These are phyloP conservation scores for Coelopa pilipes DNA, from an alignment of 2,888 invertebrate species.

Conservation along the genomic window DNA sequence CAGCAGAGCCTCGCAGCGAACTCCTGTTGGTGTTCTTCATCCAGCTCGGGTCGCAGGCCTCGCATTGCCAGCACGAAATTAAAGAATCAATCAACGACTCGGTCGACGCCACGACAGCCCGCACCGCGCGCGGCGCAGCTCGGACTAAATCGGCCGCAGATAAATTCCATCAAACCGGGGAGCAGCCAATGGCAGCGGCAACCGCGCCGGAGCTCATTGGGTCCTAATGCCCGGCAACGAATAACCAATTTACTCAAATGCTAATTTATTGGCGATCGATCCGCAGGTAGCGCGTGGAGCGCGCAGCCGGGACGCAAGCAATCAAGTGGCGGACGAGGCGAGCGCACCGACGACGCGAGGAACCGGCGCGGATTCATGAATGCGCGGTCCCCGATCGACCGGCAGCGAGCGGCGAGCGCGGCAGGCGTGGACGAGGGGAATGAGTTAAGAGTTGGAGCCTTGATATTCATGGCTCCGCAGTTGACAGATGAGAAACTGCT, in stretches of 20 bases:
- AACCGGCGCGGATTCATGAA: conserved; percentile 51
- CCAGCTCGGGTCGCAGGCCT: conserved; percentile 5
- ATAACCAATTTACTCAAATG: conserved; percentile 66
- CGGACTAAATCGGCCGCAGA: conserved; percentile 11
- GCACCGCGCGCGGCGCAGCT: not conserved
- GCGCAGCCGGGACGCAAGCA: conserved; percentile 49
- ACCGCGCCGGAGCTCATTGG: conserved; percentile 52
- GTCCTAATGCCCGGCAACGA: conserved; percentile 64
- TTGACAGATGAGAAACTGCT: conserved; percentile 64
- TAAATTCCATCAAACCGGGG: conserved; percentile 7
- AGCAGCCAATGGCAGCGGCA: conserved; percentile 25
- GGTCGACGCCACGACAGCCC: not conserved
- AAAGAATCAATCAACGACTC: conserved; percentile 30
- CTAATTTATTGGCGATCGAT: conserved; percentile 65
- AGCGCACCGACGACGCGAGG: conserved; percentile 33
- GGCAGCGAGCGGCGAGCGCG: not conserved
- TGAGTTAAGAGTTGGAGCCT: conserved; percentile 20
- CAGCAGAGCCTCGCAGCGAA: no score
- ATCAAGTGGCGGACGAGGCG: conserved; percentile 48
- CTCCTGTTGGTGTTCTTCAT: not conserved
- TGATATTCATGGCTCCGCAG: conserved; percentile 38
- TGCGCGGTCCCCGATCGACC: conserved; percentile 34
- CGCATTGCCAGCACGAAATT: conserved; percentile 3
- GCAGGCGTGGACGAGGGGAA: not conserved
- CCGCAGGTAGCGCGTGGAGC: conserved; percentile 57